These are phyloP conservation scores for Megamerina dolium DNA, from an alignment of 2,888 invertebrate species.

Conservation along the genomic window DNA sequence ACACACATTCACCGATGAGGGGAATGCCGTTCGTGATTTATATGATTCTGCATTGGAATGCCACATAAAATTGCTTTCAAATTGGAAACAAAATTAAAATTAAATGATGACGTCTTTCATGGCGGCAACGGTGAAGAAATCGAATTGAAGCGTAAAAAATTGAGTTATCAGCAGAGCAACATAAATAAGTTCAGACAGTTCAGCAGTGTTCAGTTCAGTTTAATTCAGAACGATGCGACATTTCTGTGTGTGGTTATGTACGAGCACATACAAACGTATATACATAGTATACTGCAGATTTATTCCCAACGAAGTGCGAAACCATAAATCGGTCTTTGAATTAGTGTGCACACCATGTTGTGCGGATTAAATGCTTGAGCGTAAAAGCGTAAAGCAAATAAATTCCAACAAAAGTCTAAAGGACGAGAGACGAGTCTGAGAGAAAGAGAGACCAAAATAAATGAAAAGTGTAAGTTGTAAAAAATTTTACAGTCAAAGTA, in stretches of 20 bases:
- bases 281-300: not conserved
- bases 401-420: too few relatives aligned
- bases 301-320: slow-evolving; percentile 7
- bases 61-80: slow-evolving; percentile 17
- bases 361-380: not conserved
- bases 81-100: slow-evolving; percentile 13
- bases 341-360: slow-evolving; percentile 4
- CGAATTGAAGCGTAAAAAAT: slow-evolving; percentile 6
- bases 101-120: too few relatives aligned
- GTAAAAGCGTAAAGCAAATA: too few relatives aligned
- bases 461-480: too few relatives aligned
- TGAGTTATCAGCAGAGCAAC: slow-evolving; percentile 4
- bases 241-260: not conserved
- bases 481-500: too few relatives aligned
- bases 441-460: too few relatives aligned
- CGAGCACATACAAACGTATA: not conserved
- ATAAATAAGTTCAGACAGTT: too few relatives aligned
- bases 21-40: not conserved
- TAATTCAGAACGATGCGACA: too few relatives aligned
- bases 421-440: too few relatives aligned
- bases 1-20: not conserved
- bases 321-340: slow-evolving; percentile 12
- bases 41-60: not conserved
- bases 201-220: too few relatives aligned
- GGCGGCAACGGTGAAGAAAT: slow-evolving; percentile 2